These are phyloP conservation scores for Bothrops jararaca DNA, from an alignment of 2,113 vertebrate genomes.

Conservation along the genomic window DNA sequence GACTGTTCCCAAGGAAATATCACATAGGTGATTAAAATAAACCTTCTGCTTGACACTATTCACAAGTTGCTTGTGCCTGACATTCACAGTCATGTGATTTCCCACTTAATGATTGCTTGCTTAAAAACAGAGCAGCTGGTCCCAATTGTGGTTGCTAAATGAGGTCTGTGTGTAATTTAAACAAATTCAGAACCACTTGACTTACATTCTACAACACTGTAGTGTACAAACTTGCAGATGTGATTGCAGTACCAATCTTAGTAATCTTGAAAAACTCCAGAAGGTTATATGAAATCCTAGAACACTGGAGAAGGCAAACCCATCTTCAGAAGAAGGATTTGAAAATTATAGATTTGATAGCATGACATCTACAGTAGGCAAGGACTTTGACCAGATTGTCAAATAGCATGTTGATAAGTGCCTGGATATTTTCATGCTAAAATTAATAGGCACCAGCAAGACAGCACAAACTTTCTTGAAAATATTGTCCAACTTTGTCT, in stretches of 20 bases:
- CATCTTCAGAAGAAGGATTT: not conserved
- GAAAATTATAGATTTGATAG: not conserved
- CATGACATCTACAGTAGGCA: not conserved
- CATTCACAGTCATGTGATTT: not conserved
- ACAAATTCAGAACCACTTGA: not conserved
- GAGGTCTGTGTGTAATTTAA: not conserved
- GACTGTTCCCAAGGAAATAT: not conserved
- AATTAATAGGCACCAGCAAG: not conserved
- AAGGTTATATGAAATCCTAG: not conserved
- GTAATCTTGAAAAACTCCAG: not conserved
- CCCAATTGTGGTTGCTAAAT: not conserved
- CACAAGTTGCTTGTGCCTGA: not conserved
- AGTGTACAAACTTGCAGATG: not conserved
- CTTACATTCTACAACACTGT: not conserved
- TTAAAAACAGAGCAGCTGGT: not conserved
- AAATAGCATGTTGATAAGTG: not conserved
- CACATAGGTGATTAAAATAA: not conserved
- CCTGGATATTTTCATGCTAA: not conserved
- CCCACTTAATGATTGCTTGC: not conserved
- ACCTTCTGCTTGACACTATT: not conserved
- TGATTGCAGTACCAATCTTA: not conserved
- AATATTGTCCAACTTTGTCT: not conserved
- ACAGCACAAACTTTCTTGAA: not conserved
- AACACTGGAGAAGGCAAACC: not conserved
- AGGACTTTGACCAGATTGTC: not conserved